phyloP scores from a whole-genome alignment of 2,797 vertebrate species.

The Phyllotis vaccarum region DNA sequence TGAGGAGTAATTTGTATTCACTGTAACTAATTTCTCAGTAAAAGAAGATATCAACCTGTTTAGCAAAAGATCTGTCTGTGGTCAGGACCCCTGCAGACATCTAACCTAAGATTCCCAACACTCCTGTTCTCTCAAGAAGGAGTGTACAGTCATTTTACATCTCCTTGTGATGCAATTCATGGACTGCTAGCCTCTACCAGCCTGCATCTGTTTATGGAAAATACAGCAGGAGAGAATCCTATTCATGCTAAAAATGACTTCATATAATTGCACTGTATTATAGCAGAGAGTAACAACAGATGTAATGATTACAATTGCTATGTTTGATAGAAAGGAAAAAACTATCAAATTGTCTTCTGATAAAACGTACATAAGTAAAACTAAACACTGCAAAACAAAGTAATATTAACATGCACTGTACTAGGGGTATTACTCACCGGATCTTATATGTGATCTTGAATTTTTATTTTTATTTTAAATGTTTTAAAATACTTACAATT shows the following conservation, averaged over 20 bases:
- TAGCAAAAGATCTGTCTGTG: background rate
- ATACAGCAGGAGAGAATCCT: background rate
- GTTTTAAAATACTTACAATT: slow-evolving; percentile 23
- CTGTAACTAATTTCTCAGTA: slow-evolving; percentile 16
- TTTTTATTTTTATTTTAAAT: slow-evolving; percentile 50
- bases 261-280: slow-evolving; percentile 14
- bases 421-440: background rate
- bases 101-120: background rate
- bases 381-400: background rate
- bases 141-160: background rate
- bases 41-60: background rate
- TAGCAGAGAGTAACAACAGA: slow-evolving; percentile 24
- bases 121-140: background rate
- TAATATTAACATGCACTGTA: slow-evolving; percentile 15
- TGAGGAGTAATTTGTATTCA: background rate
- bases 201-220: background rate
- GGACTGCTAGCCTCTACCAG: background rate
- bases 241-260: slow-evolving; percentile 10
- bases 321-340: background rate
- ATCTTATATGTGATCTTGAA: slow-evolving; percentile 11
- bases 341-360: background rate
- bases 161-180: background rate
- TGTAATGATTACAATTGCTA: background rate
- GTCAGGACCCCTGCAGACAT: background rate
- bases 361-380: background rate